These are phyloP conservation scores for Tympanoctomys barrerae DNA, from an alignment of 2,797 vertebrate species.

Conservation along the genomic window DNA sequence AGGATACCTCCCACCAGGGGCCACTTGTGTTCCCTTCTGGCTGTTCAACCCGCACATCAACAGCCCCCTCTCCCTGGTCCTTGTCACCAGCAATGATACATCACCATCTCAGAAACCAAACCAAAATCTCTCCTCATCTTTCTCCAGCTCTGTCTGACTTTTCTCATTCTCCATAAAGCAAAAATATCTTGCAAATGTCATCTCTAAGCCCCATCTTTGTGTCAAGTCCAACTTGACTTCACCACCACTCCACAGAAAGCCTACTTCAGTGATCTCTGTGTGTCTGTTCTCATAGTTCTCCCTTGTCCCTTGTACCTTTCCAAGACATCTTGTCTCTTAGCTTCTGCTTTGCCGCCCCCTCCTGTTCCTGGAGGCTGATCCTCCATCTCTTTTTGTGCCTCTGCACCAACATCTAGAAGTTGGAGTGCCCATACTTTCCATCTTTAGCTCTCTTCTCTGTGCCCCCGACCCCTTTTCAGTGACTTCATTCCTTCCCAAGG, in stretches of 20 bases:
- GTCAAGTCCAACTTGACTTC: neutral
- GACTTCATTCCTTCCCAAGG: neutral
- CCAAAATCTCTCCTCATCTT: neutral
- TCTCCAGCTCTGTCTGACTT: neutral
- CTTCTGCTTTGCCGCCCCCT: neutral
- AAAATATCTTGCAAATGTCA: neutral
- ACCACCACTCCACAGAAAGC: fast-evolving
- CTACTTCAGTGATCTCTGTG: fast-evolving
- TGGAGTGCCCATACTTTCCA: neutral
- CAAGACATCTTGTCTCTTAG: neutral
- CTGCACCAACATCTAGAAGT: neutral
- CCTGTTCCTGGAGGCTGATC: neutral
- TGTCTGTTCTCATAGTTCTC: neutral
- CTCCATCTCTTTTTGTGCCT: fast-evolving
- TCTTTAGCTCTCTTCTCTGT: neutral
- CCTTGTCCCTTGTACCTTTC: fast-evolving
- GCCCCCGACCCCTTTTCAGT: neutral
- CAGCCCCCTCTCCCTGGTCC: neutral
- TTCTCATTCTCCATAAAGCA: neutral
- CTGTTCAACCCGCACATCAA: too few species aligned
- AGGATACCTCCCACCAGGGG: fast-evolving
- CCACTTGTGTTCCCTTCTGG: neutral
- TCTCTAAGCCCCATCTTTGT: neutral
- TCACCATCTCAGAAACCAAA: neutral
- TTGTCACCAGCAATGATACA: neutral